These are phyloP conservation scores for Peromyscus polionotus DNA, from an alignment of 2,113 vertebrate species.

Conservation along the genomic window DNA sequence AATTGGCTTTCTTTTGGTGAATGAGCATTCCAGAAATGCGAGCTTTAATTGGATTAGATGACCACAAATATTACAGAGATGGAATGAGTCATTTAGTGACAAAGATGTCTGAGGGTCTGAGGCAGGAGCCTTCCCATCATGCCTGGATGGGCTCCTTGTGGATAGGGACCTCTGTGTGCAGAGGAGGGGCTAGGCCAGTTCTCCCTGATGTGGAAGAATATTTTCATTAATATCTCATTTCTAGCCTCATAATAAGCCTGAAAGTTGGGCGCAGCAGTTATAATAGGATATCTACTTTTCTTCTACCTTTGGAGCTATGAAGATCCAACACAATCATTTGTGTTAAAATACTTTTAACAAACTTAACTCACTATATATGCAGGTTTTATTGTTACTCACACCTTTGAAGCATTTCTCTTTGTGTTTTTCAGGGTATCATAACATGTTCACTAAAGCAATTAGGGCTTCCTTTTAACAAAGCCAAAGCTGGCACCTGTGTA, in stretches of 20 bases:
- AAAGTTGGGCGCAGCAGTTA: not conserved
- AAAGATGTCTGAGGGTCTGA: slow-evolving; percentile 31
- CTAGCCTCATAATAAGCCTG: not conserved
- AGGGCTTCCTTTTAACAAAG: slow-evolving; percentile 48
- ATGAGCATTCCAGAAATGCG: slow-evolving; percentile 12
- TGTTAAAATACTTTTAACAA: slow-evolving; percentile 55
- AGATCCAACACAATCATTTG: not conserved
- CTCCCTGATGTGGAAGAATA: not conserved
- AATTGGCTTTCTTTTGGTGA: slow-evolving; percentile 33
- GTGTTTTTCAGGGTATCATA: slow-evolving; percentile 24
- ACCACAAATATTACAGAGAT: slow-evolving; percentile 64
- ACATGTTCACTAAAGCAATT: slow-evolving; percentile 15
- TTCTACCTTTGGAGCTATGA: slow-evolving; percentile 31
- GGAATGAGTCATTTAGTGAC: slow-evolving; percentile 60
- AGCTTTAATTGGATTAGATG: slow-evolving; percentile 49
- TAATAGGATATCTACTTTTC: not conserved
- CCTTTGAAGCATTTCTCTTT: slow-evolving; percentile 62
- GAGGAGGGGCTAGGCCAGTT: not conserved
- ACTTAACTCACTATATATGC: not conserved
- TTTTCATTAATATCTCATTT: slow-evolving; percentile 54
- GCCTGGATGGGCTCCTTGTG: slow-evolving; percentile 27
- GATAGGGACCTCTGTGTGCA: not conserved
- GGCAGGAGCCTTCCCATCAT: not conserved
- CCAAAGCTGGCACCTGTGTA: slow-evolving; percentile 54
- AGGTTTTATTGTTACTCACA: slow-evolving; percentile 33